phyloP scores from a whole-genome alignment of 2,888 invertebrate species.

The Leptinotarsa haldemani region DNA sequence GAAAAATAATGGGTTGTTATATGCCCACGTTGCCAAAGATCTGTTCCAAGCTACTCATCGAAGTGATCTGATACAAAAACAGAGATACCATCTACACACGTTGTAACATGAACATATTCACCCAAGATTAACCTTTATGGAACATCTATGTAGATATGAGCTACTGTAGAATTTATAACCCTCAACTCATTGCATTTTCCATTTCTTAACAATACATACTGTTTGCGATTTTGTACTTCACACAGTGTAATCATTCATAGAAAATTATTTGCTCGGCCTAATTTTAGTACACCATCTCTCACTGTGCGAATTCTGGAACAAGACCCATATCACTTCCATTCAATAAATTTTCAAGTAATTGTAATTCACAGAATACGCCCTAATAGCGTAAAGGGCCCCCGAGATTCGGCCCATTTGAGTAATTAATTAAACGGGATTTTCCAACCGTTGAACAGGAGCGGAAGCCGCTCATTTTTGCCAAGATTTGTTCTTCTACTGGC shows the following conservation, averaged over 20 bases:
- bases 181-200: too few species aligned
- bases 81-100: too few species aligned
- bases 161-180: too few species aligned
- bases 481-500: conserved; percentile 5
- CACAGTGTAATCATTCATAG: not conserved
- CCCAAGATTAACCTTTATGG: too few species aligned
- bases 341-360: conserved; percentile 12
- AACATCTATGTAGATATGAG: too few species aligned
- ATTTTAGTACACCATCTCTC: not conserved
- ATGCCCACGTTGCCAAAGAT: too few species aligned
- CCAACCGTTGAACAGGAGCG: conserved; percentile 10
- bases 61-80: too few species aligned
- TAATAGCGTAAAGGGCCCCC: not conserved
- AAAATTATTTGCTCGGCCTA: not conserved
- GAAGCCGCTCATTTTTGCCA: not conserved
- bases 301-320: not conserved
- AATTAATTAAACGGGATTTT: conserved; percentile 20
- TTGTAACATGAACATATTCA: too few species aligned
- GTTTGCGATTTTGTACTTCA: too few species aligned
- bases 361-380: conserved; percentile 8
- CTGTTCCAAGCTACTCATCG: too few species aligned
- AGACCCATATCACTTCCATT: conserved; percentile 7
- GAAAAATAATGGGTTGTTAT: too few species aligned
- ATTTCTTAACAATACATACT: too few species aligned
- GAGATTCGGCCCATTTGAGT: not conserved